Evolutionary conservation across 2,888 invertebrate genomes (phyloP).

Genomic region (Hirtodrosophila trivittata): DNA sequence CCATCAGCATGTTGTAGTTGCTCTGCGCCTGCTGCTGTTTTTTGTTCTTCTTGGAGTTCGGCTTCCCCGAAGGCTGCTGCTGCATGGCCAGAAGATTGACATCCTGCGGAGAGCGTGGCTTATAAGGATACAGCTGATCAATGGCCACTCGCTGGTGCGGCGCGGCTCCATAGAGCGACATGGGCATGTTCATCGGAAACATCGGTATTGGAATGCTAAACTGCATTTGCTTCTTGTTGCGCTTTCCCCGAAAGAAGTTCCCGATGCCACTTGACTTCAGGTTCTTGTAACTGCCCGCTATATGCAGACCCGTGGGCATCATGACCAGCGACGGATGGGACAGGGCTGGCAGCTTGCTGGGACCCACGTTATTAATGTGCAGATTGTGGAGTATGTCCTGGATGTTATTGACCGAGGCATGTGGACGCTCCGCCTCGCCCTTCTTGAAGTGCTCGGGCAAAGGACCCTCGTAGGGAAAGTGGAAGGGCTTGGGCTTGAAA

Average conservation of each 20-base stretch:
- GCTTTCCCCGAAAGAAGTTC: constrained; percentile 81
- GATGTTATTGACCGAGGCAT: constrained; percentile 78
- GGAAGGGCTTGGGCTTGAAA: constrained; percentile 81
- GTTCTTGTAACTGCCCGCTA: constrained; percentile 82
- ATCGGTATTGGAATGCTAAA: constrained; percentile 71
- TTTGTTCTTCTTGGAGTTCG: constrained; percentile 72
- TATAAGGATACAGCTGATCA: constrained; percentile 89
- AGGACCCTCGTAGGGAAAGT: constrained; percentile 82
- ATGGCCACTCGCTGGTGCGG: constrained; percentile 78
- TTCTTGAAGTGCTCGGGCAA: constrained; percentile 82
- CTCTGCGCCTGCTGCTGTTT: constrained; percentile 51
- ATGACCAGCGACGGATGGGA: constrained; percentile 60
- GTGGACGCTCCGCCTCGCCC: constrained; percentile 45
- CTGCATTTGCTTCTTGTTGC: constrained; percentile 80
- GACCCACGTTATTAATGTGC: constrained; percentile 48
- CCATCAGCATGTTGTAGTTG: constrained; percentile 65
- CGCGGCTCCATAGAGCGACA: constrained; percentile 54
- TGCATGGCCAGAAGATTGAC: constrained; percentile 89
- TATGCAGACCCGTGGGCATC: constrained; percentile 81
- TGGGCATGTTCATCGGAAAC: constrained; percentile 54
- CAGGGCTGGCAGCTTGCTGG: constrained; percentile 54
- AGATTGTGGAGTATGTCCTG: constrained; percentile 82
- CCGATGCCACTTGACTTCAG: constrained; percentile 81
- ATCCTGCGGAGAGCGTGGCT: constrained; percentile 90
- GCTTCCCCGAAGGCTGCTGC: constrained; percentile 58